These are phyloP conservation scores for Tachypleus tridentatus DNA, from an alignment of 1,140 invertebrate species.

Conservation along the genomic window DNA sequence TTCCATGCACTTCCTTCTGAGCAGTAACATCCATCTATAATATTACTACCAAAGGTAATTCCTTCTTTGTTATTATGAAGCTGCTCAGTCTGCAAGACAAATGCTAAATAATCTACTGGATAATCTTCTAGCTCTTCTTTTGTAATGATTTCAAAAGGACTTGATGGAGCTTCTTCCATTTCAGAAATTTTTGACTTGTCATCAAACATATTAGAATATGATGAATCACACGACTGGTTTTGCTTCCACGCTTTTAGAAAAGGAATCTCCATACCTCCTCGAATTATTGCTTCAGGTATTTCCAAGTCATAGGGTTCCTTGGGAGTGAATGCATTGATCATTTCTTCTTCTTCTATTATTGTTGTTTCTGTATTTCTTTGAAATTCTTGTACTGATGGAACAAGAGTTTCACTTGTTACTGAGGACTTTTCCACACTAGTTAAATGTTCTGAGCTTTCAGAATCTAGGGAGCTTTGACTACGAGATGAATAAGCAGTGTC, in stretches of 20 bases:
- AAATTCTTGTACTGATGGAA: slow-evolving; percentile 48
- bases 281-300: slow-evolving; percentile 33
- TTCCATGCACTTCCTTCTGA: not conserved
- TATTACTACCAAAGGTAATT: not conserved
- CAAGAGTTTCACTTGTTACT: slow-evolving; percentile 76
- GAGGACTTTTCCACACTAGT: slow-evolving; percentile 71
- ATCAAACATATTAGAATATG: not conserved
- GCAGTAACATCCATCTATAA: not conserved
- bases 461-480: slow-evolving; percentile 58
- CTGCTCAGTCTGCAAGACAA: too few relatives aligned
- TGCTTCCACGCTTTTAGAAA: slow-evolving; percentile 22
- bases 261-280: slow-evolving; percentile 25
- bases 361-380: slow-evolving; percentile 22
- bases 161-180: slow-evolving; percentile 26
- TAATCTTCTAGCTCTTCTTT: slow-evolving; percentile 32
- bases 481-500: slow-evolving; percentile 52
- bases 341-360: slow-evolving; percentile 32
- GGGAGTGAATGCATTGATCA: slow-evolving; percentile 26
- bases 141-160: slow-evolving; percentile 36
- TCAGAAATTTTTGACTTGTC: not conserved
- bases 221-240: slow-evolving; percentile 2
- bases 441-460: slow-evolving; percentile 72
- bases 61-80: too few relatives aligned
- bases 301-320: slow-evolving; percentile 44
- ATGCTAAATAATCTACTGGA: slow-evolving; percentile 17